Evolutionary conservation across 2,113 vertebrate species (phyloP).

Genomic region (Phocoena phocoena): DNA sequence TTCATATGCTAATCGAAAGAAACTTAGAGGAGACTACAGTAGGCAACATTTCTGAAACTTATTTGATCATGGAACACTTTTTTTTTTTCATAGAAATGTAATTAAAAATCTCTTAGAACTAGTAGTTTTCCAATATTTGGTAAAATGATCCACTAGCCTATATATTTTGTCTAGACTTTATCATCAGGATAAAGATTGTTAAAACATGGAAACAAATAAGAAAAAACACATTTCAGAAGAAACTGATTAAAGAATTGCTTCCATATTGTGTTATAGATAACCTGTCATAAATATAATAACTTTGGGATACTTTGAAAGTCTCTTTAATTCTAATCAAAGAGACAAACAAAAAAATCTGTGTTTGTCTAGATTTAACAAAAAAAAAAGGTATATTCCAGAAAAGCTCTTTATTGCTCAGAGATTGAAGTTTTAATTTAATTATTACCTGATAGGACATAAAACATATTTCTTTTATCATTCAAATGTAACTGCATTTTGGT

Average conservation of each 20-base stretch:
- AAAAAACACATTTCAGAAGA: constrained; percentile 17
- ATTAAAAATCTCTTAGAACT: not conserved
- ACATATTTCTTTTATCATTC: not conserved
- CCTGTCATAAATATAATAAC: not conserved
- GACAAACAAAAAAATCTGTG: not conserved
- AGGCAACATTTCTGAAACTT: not conserved
- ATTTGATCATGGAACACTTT: not conserved
- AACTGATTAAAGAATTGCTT: not conserved
- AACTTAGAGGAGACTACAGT: not conserved
- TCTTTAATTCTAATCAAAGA: not conserved
- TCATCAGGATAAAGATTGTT: not conserved
- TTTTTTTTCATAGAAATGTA: not conserved
- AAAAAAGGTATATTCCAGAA: not conserved
- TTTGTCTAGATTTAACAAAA: not conserved
- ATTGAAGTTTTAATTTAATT: not conserved
- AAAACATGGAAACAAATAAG: not conserved
- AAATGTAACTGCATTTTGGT: not conserved
- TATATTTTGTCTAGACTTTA: not conserved
- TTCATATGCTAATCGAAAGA: not conserved
- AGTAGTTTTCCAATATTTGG: not conserved
- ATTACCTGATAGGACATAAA: not conserved
- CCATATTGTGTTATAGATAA: not conserved
- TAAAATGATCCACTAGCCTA: not conserved
- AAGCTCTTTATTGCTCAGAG: not conserved
- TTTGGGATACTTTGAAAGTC: not conserved